A percentile compares a stretch with the other conserved stretches of the same genome.
Evolutionary conservation across 2,797 vertebrate species (phyloP).

Genomic region (Falco cherrug): DNA sequence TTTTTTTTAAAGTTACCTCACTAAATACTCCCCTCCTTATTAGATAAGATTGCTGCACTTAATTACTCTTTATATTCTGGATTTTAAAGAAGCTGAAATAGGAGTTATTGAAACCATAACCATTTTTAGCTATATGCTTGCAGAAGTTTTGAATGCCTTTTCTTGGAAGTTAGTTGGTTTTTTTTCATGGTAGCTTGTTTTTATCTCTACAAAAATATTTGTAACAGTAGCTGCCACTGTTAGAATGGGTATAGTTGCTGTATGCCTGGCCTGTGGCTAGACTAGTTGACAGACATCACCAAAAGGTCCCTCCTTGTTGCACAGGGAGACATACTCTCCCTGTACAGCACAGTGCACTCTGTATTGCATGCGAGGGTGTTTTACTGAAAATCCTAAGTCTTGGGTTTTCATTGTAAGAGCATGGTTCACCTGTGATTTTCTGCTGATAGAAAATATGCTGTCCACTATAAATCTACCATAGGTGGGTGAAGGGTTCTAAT

Average conservation of each 20-base stretch:
- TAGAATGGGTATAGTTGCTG: conserved; percentile 10
- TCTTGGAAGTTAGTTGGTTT: background rate
- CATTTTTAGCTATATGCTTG: background rate
- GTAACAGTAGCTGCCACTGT: background rate
- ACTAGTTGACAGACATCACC: background rate
- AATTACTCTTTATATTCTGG: background rate
- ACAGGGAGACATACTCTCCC: background rate
- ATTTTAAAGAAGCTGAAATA: background rate
- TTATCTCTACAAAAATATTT: background rate
- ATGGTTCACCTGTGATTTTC: too few relatives aligned
- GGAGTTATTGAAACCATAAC: background rate
- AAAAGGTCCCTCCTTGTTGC: background rate
- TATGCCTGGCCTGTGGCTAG: background rate
- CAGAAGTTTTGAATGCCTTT: conserved; percentile 14
- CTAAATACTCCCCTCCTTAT: background rate
- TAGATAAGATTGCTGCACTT: background rate
- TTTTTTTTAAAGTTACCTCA: background rate
- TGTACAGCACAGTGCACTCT: background rate
- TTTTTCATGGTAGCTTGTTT: background rate
- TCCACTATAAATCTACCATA: too few relatives aligned
- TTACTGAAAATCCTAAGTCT: too few relatives aligned
- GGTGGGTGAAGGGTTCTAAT: too few relatives aligned
- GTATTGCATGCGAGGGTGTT: too few relatives aligned
- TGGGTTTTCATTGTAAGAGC: too few relatives aligned
- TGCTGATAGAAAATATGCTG: too few relatives aligned